Evolutionary conservation across 92 coral and sea anemone species (phyloP), one percentile per base, ranked within the genome.

Genomic region (Actinostola sp.): DNA sequence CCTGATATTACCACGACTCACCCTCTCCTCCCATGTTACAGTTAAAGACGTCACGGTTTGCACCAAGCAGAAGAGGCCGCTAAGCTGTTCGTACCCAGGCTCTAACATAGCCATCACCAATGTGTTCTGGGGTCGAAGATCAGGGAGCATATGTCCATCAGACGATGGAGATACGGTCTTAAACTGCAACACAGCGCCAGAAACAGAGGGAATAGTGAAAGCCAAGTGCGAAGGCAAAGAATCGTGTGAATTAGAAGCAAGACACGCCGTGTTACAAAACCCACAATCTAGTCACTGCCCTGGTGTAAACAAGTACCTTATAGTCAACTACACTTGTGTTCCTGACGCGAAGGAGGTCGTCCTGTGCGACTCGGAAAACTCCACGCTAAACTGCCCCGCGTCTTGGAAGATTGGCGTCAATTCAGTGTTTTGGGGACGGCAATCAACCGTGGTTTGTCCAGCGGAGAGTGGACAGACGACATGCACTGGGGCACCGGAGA

Each of bases 401-500:
- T 84, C 91, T 13, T 95, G 93, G 92, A 95, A 95, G 80, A 89
- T 92, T 39, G 96, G 89, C 32, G 89, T 95, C 23, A 95, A 95
- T 77, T 91, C 99, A 0, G 99, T 95, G 23, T 95, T 95, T 83
- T 95, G 97, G 97, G 99, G 99, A 66, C 79, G 99, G 34, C 99
- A 95, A 68, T 85, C 97, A 23, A 85, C 88, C 3, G 78, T 80
- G 1, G 97, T 95, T 23, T 95, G 99, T 57, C 99, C 99, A 75
- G 88, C 97, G 65, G 97, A 91, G 4, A 95, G 77, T 65, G 99
- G 97, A 1, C 88, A 88, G 66, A 82, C 99, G 76, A 95, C 90
- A 96, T 95, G 99, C 83, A 95, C 99, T 24, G 99, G 99, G 24
- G 99, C 99, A 17, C 85, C 95, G 2, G 99, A 95, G 82, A 95